Percentiles rank a stretch among this genome's conserved stretches.
Conservation (phyloP, 2,797 vertebrate species). For the Gobio occitaniae region DNA sequence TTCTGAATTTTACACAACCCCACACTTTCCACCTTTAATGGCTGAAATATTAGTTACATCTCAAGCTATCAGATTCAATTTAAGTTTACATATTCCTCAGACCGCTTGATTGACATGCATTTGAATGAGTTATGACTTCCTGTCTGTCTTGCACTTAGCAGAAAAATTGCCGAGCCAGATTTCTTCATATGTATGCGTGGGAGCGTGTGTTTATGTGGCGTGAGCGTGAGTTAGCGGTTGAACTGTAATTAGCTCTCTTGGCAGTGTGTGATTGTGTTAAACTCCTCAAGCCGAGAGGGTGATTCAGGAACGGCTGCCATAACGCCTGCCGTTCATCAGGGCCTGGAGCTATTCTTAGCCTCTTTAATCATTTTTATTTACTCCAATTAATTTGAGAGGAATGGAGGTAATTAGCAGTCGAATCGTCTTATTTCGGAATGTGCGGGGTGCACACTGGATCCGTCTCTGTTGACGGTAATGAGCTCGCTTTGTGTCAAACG, state of each 20-base stretch:
- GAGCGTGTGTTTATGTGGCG: conserved; percentile 20
- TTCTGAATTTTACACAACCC: not conserved
- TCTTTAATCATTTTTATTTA: conserved; percentile 83
- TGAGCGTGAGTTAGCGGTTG: conserved; percentile 45
- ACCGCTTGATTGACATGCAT: conserved; percentile 20
- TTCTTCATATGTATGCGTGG: conserved; percentile 14
- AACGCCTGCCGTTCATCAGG: conserved; percentile 66
- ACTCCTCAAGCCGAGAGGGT: conserved; percentile 64
- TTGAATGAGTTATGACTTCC: conserved; percentile 31
- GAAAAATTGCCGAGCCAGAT: not conserved
- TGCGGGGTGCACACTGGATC: not conserved
- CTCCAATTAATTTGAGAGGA: conserved; percentile 79
- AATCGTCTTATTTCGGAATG: conserved; percentile 43
- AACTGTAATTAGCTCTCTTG: conserved; percentile 66
- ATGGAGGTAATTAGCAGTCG: conserved; percentile 80
- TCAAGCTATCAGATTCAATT: conserved; percentile 16
- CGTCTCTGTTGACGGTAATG: conserved; percentile 47
- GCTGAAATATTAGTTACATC: conserved; percentile 17
- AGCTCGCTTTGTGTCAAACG: conserved; percentile 43
- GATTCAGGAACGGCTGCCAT: conserved; percentile 63
- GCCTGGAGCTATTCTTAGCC: conserved; percentile 76
- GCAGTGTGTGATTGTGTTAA: conserved; percentile 66
- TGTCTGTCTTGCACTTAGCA: not conserved
- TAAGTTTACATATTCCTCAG: conserved; percentile 6
- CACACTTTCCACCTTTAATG: not conserved